phyloP scores from a whole-genome alignment of 2,888 invertebrate genomes.

The Lithosia quadra region DNA sequence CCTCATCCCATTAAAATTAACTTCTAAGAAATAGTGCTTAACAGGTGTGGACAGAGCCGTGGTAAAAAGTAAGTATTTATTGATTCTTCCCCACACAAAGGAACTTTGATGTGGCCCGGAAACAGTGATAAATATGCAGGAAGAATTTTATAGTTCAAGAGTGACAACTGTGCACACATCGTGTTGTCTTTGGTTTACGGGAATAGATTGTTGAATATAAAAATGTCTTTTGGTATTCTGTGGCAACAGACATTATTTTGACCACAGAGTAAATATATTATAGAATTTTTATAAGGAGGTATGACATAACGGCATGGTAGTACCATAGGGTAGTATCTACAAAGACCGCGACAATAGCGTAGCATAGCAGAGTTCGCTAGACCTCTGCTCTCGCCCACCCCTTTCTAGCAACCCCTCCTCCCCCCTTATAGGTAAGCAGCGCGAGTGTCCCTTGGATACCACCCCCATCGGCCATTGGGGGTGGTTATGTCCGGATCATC shows the following conservation, averaged over 20 bases:
- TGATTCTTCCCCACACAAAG: constrained; percentile 44
- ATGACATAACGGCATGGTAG: too few species aligned
- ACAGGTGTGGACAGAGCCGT: constrained; percentile 66
- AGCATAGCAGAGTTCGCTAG: too few species aligned
- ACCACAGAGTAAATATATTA: too few species aligned
- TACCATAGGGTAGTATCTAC: too few species aligned
- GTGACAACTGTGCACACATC: constrained; percentile 27
- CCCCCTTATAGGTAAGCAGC: too few species aligned
- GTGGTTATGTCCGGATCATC: too few species aligned
- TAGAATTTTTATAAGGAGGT: too few species aligned
- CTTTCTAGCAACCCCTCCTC: too few species aligned
- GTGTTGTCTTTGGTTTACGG: constrained; percentile 1
- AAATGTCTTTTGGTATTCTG: neutral
- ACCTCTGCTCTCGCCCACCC: too few species aligned
- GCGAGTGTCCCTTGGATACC: too few species aligned
- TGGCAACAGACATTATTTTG: neutral
- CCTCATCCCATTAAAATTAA: constrained; percentile 22
- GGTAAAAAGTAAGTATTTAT: constrained; percentile 55
- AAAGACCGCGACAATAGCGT: too few species aligned
- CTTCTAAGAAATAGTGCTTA: constrained; percentile 61
- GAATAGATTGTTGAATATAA: constrained; percentile 5
- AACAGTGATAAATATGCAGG: constrained; percentile 28
- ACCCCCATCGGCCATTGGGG: too few species aligned
- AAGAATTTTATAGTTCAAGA: constrained; percentile 35
- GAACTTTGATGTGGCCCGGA: constrained; percentile 55